These are phyloP conservation scores for Hydrophis major DNA, from an alignment of 2,797 vertebrate species.

Conservation along the genomic window DNA sequence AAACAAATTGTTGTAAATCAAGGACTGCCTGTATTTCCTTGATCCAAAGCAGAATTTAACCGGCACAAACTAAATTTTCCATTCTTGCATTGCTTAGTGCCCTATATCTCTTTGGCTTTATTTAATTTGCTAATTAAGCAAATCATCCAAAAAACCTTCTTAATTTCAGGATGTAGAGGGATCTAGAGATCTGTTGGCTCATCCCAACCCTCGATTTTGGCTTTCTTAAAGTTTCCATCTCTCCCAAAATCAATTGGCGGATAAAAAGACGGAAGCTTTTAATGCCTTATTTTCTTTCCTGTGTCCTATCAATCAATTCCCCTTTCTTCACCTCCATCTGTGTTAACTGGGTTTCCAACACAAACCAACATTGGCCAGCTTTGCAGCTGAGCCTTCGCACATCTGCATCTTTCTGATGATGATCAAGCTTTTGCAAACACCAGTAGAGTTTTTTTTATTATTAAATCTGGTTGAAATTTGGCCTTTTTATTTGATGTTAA, in stretches of 20 bases:
- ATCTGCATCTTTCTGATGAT: not conserved
- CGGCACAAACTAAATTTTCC: not conserved
- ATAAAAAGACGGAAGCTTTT: not conserved
- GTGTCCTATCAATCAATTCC: not conserved
- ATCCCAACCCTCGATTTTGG: not conserved
- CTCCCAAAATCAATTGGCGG: not conserved
- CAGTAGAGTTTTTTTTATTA: not conserved
- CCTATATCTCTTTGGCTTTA: not conserved
- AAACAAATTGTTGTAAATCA: no score
- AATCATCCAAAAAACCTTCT: not conserved
- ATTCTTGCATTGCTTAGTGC: not conserved
- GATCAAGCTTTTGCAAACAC: not conserved
- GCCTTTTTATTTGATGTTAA: not conserved
- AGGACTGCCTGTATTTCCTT: not conserved
- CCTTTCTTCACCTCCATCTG: not conserved
- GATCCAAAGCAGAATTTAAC: not conserved
- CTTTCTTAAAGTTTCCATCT: not conserved
- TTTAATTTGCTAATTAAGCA: not conserved
- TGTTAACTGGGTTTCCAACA: not conserved
- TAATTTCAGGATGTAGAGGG: not conserved
- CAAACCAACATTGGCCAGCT: not conserved
- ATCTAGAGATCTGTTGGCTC: not conserved
- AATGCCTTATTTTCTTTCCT: not conserved
- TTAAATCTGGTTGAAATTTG: not conserved
- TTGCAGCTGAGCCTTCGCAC: not conserved